Evolutionary conservation across 2,797 vertebrate genomes (phyloP).

Genomic region (Aulostomus chinensis): DNA sequence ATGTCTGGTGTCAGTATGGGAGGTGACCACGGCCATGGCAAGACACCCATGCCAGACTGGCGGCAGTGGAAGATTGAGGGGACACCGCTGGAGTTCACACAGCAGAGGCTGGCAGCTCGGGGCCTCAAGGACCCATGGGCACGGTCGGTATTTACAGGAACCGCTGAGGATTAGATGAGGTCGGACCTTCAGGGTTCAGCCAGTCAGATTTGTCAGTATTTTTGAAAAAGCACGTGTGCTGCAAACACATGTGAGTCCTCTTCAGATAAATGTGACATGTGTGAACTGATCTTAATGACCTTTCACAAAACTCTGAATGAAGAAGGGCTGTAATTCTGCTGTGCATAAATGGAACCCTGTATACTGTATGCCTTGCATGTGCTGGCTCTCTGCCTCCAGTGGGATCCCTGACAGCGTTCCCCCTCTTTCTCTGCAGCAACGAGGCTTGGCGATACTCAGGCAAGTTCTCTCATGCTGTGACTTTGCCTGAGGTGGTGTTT

Average conservation of each 20-base stretch:
- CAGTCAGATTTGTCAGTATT: too few relatives aligned
- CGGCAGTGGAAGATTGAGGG: slow-evolving; percentile 88
- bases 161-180: too few relatives aligned
- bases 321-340: too few relatives aligned
- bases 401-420: slow-evolving; percentile 2
- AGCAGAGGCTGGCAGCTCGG: slow-evolving; percentile 81
- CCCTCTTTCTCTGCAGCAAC: slow-evolving; percentile 79
- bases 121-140: slow-evolving; percentile 92
- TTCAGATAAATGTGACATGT: too few relatives aligned
- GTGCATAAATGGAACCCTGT: too few relatives aligned
- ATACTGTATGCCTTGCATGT: too few relatives aligned
- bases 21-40: slow-evolving; percentile 82
- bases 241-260: background rate
- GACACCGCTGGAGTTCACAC: slow-evolving; percentile 87
- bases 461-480: slow-evolving; percentile 80
- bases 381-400: too few relatives aligned
- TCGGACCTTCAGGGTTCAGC: too few relatives aligned
- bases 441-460: slow-evolving; percentile 92
- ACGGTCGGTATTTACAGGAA: slow-evolving; percentile 81
- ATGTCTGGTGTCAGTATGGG: slow-evolving; percentile 66
- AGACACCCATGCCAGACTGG: slow-evolving; percentile 87
- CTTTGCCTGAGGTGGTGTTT: slow-evolving; percentile 78
- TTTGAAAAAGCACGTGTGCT: too few relatives aligned
- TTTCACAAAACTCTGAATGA: too few relatives aligned
- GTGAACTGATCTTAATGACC: too few relatives aligned